Base-by-base conservation (phyloP, 1,140 invertebrate species). In the Diorhabda carinulata region DNA sequence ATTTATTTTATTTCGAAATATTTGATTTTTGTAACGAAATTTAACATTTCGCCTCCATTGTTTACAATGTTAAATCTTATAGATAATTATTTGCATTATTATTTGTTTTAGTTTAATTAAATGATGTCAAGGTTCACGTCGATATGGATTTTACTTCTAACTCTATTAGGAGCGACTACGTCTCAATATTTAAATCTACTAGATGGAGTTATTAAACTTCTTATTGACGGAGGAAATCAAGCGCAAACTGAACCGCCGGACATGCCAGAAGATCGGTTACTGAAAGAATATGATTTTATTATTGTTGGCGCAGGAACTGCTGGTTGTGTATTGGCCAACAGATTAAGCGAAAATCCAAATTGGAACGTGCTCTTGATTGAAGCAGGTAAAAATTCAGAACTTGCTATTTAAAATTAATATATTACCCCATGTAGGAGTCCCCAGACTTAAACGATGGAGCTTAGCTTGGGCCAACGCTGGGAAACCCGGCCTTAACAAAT, bases 241-340 rank as follows among this genome's bases (percentile, higher is more conserved):
- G 42, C 71, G 0, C 61, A 9, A 7, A 40, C 44, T 0, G 79
- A 79, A 72, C 78, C 77, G 6, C 52, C 62, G 5, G 78, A 79
- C 45, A 70, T 73, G 43, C 73, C 64, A 3, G 40, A 69, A 1
- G 52, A 74, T 65, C 41, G 65, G 3, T 80, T 87, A 3, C 81
- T 83, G 56, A 79, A 85, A 2, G 77, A 82, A 42, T 88, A 87
- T 67, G 87, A 88, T 68, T 87, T 88, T 65, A 82, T 88, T 3
- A 78, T 86, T 0, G 84, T 84, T 0, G 87, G 87, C 1, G 82
- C 81, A 6, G 91, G 91, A 47, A 87, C 89, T 0, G 87, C 88
- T 2, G 91, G 91, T 45, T 86, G 86, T 58, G 85, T 88, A 2
- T 58, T 92, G 9, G 89, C 90, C 0, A 85, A 82, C 68, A 78